phyloP scores from a whole-genome alignment of 2,888 invertebrate species.

The Platycheirus albimanus region DNA sequence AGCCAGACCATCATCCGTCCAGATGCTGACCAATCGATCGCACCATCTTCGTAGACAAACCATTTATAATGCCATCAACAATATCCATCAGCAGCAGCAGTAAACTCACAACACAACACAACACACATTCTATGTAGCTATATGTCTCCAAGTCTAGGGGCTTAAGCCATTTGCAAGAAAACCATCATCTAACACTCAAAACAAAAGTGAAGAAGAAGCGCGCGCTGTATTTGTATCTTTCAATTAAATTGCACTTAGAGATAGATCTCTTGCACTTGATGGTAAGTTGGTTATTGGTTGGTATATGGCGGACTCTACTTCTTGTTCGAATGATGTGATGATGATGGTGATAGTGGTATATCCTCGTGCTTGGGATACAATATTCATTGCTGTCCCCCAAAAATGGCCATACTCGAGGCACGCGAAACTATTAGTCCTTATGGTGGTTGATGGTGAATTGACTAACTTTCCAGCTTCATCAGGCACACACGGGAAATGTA shows the following conservation, averaged over 20 bases:
- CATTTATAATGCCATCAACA: conserved; percentile 74
- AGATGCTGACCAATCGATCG: conserved; percentile 68
- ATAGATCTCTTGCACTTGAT: conserved; percentile 3
- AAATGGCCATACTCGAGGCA: conserved; percentile 67
- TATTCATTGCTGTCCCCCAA: conserved; percentile 57
- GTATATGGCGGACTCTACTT: too few relatives aligned
- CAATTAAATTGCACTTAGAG: conserved; percentile 71
- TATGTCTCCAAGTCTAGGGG: conserved; percentile 1
- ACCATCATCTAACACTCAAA: conserved; percentile 52
- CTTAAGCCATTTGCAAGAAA: conserved; percentile 40
- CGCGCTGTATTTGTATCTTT: conserved; percentile 64
- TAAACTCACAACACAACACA: conserved; percentile 23
- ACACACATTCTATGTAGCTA: conserved; percentile 11
- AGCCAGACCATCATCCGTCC: conserved; percentile 37
- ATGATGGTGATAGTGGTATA: neutral
- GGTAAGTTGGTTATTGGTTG: too few relatives aligned
- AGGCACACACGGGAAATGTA: conserved; percentile 46
- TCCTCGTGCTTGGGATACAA: neutral
- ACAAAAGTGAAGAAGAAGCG: conserved; percentile 59
- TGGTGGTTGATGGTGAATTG: conserved; percentile 5
- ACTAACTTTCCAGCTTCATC: conserved; percentile 12
- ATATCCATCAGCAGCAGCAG: conserved; percentile 68
- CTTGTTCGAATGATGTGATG: too few relatives aligned
- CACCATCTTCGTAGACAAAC: conserved; percentile 72
- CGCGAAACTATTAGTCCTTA: conserved; percentile 71